Evolutionary conservation across 2,797 vertebrate genomes (phyloP).

Genomic region (Sebastes reedi): DNA sequence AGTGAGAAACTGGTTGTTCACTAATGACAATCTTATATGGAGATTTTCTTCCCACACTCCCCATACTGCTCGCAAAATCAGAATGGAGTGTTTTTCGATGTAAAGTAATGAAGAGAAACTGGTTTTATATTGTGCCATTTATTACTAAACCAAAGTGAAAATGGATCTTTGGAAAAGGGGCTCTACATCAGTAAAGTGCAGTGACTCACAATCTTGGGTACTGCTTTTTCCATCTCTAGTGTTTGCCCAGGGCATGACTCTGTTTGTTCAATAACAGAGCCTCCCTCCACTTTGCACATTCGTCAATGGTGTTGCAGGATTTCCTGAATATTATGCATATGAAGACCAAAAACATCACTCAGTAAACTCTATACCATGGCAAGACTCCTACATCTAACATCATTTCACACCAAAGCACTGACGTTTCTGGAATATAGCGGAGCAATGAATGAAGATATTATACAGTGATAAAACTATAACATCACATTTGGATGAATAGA

Average conservation of each 20-base stretch:
- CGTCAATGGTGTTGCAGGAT: not conserved
- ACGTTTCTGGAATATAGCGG: not conserved
- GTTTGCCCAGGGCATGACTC: slow-evolving; percentile 9
- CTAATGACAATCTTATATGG: slow-evolving; percentile 31
- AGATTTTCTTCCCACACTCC: slow-evolving; percentile 40
- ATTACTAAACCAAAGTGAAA: not conserved
- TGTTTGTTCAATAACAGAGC: not conserved
- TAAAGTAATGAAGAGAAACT: not conserved
- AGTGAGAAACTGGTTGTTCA: slow-evolving; percentile 27
- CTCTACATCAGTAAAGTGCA: not conserved
- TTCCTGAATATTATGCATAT: not conserved
- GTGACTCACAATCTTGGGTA: slow-evolving; percentile 18
- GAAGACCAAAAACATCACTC: not conserved
- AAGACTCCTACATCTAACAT: not conserved
- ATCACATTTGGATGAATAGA: too few relatives aligned
- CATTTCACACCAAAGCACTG: not conserved
- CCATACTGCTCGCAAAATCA: not conserved
- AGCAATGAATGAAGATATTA: not conserved
- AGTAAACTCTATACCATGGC: not conserved
- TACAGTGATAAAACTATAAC: too few relatives aligned
- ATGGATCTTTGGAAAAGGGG: not conserved
- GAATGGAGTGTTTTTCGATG: not conserved
- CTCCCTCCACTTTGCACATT: not conserved
- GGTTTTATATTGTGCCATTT: not conserved
- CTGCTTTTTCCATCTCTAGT: not conserved